Evolutionary conservation across 2,888 invertebrate genomes (phyloP), one percentile per base, ranked within the genome.

Genomic region (Atherix ibis): DNA sequence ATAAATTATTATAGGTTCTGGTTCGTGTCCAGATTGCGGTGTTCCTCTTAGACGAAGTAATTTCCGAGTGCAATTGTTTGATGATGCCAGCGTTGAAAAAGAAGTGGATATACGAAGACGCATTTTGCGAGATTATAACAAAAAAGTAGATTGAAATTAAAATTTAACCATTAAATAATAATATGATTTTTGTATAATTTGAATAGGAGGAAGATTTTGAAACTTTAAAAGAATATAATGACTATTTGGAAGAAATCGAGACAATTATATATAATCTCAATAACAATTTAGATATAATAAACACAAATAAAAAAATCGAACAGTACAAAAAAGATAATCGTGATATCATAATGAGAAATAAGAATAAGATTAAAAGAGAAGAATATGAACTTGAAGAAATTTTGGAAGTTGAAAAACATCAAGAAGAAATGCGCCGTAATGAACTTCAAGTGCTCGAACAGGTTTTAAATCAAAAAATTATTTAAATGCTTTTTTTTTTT

Each of bases 201-300:
- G 9, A 22, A 26, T 16, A 41, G 18, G 88, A 92, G 55, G 89
- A 91, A 44, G 97, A 98, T 58, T 98, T 99, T 56, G 55, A 64
- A 1, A 67, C 76, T 0, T 57, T 91, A 36, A 64, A 73, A 25
- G 92, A 89, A 38, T 98, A 80, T 58, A 95, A 98, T 61, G 85
- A 95, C 60, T 99, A 98, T 58, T 67, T 98, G 46, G 98, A 98
- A 63, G 84, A 88, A 63, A 74, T 95, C 27, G 97, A 95, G 62
- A 75, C 73, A 1, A 83, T 94, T 45, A 77, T 97, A 38, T 92
- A 73, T 57, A 94, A 94, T 65, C 64, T 97, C 46, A 73, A 76
- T 2, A 84, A 91, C 64, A 82, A 89, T 53, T 79, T 89, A 39
- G 89, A 95, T 57, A 66, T 88, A 28, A 71, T 87, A 25, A 77